Base-by-base conservation (phyloP, 2,888 invertebrate genomes). In the Eilema caniola region DNA sequence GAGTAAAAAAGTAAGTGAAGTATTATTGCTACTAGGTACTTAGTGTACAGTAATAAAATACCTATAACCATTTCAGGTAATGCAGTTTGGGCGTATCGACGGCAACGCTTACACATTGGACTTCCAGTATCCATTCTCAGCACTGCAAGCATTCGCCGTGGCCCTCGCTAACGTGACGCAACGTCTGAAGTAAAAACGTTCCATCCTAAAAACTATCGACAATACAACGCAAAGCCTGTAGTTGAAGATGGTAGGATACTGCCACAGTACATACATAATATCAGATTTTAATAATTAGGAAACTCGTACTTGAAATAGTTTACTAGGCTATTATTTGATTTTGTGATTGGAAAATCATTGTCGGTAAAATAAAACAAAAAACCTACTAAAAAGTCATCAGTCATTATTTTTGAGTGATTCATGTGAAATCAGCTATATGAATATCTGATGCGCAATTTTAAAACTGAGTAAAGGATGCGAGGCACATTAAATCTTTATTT, bases 21-120 rank as follows among this genome's bases (percentile, higher is more conserved):
- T 37, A 37, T 37, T 37, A 8, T 28, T 28, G 28, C 28, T 37
- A 37, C 11, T 37, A n/a, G n/a, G n/a, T n/a, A 37, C 37, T 37
- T 37, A 12, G 37, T 37, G 2, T 12, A 37, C 37, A 16, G 7
- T 25, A 59, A 12, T 57, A 24, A 41, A 31, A 25, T 33, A 62
- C n/a, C 3, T 37, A 16, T 10, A 11, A 20, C 14, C 20, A 11
- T 60, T 33, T 31, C 92, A 99, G 99, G 99, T 99, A 74, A 99
- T 99, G 99, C 99, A 99, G 94, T 99, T 99, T 94, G 99, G 99
- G 16, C 97, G 99, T 74, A 99, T 99, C 85, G 99, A 99, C 94
- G 98, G 98, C 84, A 99, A 99, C 92, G 99, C 99, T 62, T 99
- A 99, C 95, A 99, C 99, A 0, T 95, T 99, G 88, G 99, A 99